A percentile compares a stretch with the other conserved stretches of the same genome.
These are phyloP conservation scores for Hydropotes inermis DNA, from an alignment of 2,113 vertebrate genomes.

Conservation along the genomic window DNA sequence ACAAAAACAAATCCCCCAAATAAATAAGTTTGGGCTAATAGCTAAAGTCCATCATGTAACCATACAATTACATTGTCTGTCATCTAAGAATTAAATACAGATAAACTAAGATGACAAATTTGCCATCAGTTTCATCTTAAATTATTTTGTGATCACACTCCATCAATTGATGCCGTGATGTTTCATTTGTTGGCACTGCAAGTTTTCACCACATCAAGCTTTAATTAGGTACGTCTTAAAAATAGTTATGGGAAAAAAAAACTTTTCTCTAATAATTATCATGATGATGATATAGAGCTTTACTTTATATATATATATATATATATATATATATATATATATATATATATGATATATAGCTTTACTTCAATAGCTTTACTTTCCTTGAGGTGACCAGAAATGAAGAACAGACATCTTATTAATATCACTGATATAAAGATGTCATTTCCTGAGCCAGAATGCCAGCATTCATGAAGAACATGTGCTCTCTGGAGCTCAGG, in stretches of 20 bases:
- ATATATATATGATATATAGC: no score
- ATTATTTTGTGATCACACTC: conserved; percentile 13
- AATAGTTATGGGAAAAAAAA: neutral
- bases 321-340: no score
- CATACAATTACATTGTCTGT: neutral
- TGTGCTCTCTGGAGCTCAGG: neutral
- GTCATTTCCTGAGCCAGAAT: neutral
- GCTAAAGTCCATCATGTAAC: neutral
- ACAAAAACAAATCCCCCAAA: conserved; percentile 13
- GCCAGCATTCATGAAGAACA: neutral
- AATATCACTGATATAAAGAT: neutral
- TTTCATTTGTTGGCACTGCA: neutral
- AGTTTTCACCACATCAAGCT: neutral
- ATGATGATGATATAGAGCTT: neutral
- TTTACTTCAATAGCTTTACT: conserved; percentile 13
- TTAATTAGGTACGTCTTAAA: neutral
- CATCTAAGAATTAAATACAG: conserved; percentile 1
- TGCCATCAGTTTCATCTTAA: neutral
- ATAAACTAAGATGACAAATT: neutral
- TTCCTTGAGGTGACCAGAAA: neutral
- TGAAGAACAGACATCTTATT: neutral
- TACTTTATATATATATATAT: no score
- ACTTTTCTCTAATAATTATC: conserved; percentile 38
- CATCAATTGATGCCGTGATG: neutral
- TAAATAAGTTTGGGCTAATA: neutral